Evolutionary conservation across 30 jellyfish, hydroid and myxozoan genomes (phyloP).

Genomic region (Aurelia sp.): DNA sequence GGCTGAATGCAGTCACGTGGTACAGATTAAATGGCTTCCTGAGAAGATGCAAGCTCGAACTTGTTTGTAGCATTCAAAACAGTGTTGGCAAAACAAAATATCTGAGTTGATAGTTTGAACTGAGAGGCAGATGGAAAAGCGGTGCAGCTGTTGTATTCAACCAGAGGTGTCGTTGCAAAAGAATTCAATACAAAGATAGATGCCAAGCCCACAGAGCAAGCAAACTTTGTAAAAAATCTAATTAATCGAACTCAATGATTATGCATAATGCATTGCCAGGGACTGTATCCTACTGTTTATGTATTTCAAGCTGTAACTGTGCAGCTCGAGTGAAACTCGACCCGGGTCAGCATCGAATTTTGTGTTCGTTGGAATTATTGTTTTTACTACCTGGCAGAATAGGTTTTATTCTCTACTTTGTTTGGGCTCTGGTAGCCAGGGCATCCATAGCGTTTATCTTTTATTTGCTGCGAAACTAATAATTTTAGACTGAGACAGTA

Average conservation of each 20-base stretch:
- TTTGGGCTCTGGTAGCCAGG: too few relatives aligned
- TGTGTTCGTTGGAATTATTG: too few relatives aligned
- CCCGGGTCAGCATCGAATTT: too few relatives aligned
- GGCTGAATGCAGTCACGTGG: constrained; percentile 17
- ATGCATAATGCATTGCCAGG: too few relatives aligned
- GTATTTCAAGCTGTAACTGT: too few relatives aligned
- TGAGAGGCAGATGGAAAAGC: constrained; percentile 43
- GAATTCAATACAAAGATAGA: neutral
- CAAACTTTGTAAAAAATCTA: too few relatives aligned
- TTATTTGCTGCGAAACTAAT: neutral
- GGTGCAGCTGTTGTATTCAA: constrained; percentile 61
- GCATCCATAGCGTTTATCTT: neutral
- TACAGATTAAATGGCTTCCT: neutral
- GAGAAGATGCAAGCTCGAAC: constrained; percentile 33
- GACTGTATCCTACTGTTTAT: too few relatives aligned
- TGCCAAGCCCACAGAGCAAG: too few relatives aligned
- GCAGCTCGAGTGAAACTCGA: too few relatives aligned
- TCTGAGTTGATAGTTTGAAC: constrained; percentile 15
- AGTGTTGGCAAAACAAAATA: constrained; percentile 18
- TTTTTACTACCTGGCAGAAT: too few relatives aligned
- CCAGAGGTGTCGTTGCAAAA: neutral
- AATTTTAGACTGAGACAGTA: neutral
- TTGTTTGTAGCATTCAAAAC: constrained; percentile 61
- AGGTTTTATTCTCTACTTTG: too few relatives aligned
- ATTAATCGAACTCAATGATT: too few relatives aligned